These are phyloP conservation scores for Perdix hodgsoniae DNA, from an alignment of 2,797 vertebrate genomes.

Conservation along the genomic window DNA sequence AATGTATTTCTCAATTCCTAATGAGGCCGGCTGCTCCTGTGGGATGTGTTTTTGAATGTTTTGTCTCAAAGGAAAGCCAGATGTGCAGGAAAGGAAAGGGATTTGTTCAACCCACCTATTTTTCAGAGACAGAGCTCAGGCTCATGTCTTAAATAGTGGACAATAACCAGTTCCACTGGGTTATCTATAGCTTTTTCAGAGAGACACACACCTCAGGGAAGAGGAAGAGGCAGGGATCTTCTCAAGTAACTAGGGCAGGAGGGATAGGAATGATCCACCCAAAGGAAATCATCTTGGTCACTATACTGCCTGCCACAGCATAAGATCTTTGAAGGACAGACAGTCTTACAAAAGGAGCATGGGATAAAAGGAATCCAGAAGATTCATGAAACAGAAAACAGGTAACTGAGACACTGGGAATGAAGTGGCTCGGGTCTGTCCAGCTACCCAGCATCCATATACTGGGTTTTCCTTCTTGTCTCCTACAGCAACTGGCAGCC, in stretches of 20 bases:
- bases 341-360: not conserved
- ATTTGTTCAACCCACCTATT: not conserved
- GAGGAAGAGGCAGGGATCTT: not conserved
- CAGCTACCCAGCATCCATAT: fast-evolving
- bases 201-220: not conserved
- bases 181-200: not conserved
- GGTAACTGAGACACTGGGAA: not conserved
- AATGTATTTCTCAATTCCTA: not conserved
- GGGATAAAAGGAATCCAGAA: not conserved
- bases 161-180: not conserved
- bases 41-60: not conserved
- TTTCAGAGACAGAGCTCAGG: not conserved
- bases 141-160: not conserved
- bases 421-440: not conserved
- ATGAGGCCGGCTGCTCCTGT: not conserved
- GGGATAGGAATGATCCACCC: not conserved
- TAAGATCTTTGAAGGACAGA: not conserved
- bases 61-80: not conserved
- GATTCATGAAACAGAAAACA: not conserved
- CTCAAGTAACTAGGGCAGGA: not conserved
- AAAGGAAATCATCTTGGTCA: not conserved
- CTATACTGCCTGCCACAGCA: not conserved
- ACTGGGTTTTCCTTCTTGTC: not conserved
- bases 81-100: not conserved
- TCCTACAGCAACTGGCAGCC: not conserved